phyloP scores from a whole-genome alignment of 2,888 invertebrate species.

The Pachycephus smyrnensis region DNA sequence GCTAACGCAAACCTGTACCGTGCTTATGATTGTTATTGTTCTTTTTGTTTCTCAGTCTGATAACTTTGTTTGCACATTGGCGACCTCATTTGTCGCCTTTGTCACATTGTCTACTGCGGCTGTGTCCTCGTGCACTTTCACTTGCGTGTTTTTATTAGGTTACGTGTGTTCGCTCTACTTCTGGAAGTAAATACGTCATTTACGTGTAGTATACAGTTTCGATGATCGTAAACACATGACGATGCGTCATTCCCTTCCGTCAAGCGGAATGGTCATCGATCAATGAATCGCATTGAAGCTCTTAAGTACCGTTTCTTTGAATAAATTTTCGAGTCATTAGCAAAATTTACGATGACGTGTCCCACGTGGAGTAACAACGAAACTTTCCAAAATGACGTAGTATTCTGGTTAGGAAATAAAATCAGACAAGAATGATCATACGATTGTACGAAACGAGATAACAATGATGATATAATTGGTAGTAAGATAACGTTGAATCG shows the following conservation, averaged over 20 bases:
- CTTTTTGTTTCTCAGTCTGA: neutral
- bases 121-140: neutral
- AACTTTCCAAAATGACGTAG: neutral
- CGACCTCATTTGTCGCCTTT: neutral
- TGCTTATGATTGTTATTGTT: no score
- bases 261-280: neutral
- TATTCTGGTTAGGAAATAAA: neutral
- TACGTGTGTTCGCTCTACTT: neutral
- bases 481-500: neutral
- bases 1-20: neutral
- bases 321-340: neutral
- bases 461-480: neutral
- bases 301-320: neutral
- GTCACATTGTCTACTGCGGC: neutral
- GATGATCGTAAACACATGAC: neutral
- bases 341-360: neutral
- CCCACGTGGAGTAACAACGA: neutral
- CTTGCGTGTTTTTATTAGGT: neutral
- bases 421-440: no score
- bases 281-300: neutral
- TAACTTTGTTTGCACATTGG: neutral
- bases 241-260: neutral
- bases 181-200: neutral
- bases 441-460: neutral
- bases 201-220: neutral